phyloP scores from a whole-genome alignment of 2,113 vertebrate genomes.

The Elgaria multicarinata region DNA sequence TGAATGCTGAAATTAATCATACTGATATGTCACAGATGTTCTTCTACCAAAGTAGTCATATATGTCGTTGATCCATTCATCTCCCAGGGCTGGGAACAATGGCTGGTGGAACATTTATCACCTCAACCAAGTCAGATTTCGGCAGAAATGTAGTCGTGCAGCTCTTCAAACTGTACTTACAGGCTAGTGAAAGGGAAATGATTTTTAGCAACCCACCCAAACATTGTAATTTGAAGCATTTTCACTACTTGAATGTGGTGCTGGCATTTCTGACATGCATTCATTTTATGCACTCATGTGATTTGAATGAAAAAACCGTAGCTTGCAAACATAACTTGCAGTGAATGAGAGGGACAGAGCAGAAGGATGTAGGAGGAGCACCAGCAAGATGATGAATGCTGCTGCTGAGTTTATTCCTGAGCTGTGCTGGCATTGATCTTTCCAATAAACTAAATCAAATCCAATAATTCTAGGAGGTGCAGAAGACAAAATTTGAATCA shows the following conservation, averaged over 20 bases:
- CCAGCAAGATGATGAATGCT: background rate
- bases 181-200: background rate
- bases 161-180: slow-evolving; percentile 4
- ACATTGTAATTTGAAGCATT: background rate
- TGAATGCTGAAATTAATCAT: slow-evolving; percentile 21
- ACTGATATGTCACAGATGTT: slow-evolving; percentile 7
- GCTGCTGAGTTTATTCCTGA: background rate
- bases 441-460: slow-evolving; percentile 18
- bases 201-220: background rate
- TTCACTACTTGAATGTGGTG: background rate
- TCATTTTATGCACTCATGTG: background rate
- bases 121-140: background rate
- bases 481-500: slow-evolving; percentile 19
- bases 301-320: background rate
- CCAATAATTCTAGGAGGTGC: background rate
- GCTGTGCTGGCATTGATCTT: background rate
- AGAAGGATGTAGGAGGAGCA: background rate
- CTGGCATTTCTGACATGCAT: background rate
- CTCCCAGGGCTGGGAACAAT: slow-evolving; percentile 1
- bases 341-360: background rate
- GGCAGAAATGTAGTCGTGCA: background rate
- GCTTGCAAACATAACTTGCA: background rate
- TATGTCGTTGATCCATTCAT: background rate
- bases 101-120: slow-evolving; percentile 3
- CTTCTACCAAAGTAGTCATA: slow-evolving; percentile 11